Evolutionary conservation across 2,888 invertebrate genomes (phyloP).

Genomic region (Aelia acuminata): DNA sequence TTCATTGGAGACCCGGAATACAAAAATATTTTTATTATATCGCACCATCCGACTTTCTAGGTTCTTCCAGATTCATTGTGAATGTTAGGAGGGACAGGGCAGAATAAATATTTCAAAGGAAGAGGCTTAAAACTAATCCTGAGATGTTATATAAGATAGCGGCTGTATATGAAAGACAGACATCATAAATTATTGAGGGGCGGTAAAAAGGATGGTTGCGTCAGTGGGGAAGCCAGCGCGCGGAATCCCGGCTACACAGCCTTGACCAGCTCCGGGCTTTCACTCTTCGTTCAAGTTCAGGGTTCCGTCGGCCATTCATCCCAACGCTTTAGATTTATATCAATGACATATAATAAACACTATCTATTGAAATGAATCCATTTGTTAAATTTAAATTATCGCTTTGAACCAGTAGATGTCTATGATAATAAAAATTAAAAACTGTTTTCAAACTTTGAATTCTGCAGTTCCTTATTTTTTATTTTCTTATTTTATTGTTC

Average conservation of each 20-base stretch:
- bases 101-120: neutral
- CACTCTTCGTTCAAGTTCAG: conserved; percentile 43
- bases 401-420: too few species aligned
- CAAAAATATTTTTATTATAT: neutral
- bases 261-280: neutral
- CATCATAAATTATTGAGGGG: conserved; percentile 19
- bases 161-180: neutral
- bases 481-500: too few species aligned
- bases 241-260: conserved; percentile 1
- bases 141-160: neutral
- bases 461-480: too few species aligned
- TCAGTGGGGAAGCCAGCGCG: neutral
- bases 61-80: neutral
- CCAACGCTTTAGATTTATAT: neutral
- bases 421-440: too few species aligned
- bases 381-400: too few species aligned
- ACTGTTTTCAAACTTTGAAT: too few species aligned
- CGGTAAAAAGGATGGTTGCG: neutral
- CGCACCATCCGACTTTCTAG: neutral
- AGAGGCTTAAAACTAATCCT: neutral
- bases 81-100: neutral
- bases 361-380: too few species aligned
- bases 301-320: neutral
- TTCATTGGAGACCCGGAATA: neutral
- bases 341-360: neutral